A percentile compares a stretch with the other conserved stretches of the same genome.
Conservation (phyloP, 2,113 vertebrate genomes). For the Alethe diademata region DNA sequence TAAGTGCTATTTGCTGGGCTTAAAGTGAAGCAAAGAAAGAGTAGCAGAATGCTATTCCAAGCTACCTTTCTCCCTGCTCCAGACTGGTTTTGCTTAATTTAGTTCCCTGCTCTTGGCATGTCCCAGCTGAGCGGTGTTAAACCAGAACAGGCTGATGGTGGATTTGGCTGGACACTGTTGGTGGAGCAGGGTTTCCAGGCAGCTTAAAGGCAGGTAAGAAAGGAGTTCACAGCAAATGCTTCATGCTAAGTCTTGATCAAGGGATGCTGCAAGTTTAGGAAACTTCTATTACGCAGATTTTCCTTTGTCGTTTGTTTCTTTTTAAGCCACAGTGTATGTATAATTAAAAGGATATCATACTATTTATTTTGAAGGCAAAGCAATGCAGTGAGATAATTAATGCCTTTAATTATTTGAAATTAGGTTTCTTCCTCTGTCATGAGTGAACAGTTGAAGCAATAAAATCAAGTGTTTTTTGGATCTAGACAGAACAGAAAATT, state of each 20-base stretch:
- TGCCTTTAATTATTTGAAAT: neutral
- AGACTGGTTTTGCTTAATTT: neutral
- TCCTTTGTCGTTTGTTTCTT: neutral
- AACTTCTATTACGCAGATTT: constrained; percentile 5
- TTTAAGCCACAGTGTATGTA: neutral
- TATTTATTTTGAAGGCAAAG: constrained; percentile 37
- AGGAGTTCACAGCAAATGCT: neutral
- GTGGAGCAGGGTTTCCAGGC: neutral
- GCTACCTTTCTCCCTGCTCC: neutral
- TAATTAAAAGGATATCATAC: constrained; percentile 32
- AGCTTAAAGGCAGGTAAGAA: neutral
- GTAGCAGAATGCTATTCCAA: neutral
- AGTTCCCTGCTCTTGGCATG: neutral
- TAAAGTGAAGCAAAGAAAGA: neutral
- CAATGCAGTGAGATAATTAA: neutral
- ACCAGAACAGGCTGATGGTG: neutral
- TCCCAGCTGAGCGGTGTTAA: neutral
- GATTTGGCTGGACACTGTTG: neutral
- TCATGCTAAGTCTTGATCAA: neutral
- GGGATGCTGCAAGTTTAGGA: neutral
- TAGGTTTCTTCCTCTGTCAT: neutral
- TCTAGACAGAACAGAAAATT: neutral
- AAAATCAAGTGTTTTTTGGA: neutral
- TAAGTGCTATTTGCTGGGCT: neutral
- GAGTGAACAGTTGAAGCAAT: neutral